Base-by-base conservation (phyloP, 2,797 vertebrate genomes). In the Streptopelia turtur region DNA sequence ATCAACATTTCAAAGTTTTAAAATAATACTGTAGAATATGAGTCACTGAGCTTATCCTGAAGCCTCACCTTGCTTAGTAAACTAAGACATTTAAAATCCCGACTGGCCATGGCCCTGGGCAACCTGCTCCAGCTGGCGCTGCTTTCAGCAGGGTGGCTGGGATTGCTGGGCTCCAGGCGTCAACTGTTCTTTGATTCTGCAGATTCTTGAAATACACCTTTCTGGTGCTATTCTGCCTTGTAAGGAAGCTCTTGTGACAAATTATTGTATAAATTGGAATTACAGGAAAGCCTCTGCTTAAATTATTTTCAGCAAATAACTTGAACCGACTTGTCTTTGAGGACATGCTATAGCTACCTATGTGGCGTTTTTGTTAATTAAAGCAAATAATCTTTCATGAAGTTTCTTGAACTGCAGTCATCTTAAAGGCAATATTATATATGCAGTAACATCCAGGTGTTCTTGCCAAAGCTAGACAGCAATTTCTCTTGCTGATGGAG, bases 401-500 rank as follows among this genome's bases (percentile, higher is more conserved):
- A 86, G 56, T 33, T 82, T 94, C 56, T 79, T 79, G 59, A 94
- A 76, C 27, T 57, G 43, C 39, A 72, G 50, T 75, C 16, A 78
- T 83, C 35, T 76, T 83, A 63, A 93, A 72, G 47, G 33, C 30
- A 86, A n/a, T 77, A 83, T 86, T 94, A 63, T 23, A 52, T 59
- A 45, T 59, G 17, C 85, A 76, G 52, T 60, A 91, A 15, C 31
- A 84, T 80, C 70, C 60, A 59, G 70, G 31, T 33, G 20, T 66
- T 84, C 83, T 84, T 94, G 80, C 85, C 91, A 91, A 81, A 94
- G 53, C 18, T 43, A 56, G 39, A n/a, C 63, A 89, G 63, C 49
- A 88, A 43, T 91, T 91, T 84, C 56, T 90, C 49, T 49, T 76
- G 39, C 43, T 91, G 85, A 83, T 87, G 71, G 91, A 94, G 64